phyloP scores from a whole-genome alignment of 2,113 vertebrate species.

The Potamarius usumacintae region DNA sequence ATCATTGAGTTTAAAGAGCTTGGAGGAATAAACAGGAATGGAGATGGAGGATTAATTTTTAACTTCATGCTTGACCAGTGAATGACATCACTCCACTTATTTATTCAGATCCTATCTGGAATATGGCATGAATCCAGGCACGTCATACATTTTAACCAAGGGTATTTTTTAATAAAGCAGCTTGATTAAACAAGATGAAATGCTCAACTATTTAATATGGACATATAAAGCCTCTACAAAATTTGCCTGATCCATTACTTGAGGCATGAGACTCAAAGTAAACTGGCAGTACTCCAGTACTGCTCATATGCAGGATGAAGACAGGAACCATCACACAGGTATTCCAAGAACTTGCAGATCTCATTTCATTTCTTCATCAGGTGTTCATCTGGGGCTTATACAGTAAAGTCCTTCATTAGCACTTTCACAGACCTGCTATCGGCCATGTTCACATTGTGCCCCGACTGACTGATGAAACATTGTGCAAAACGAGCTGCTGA shows the following conservation, averaged over 20 bases:
- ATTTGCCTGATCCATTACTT: background rate
- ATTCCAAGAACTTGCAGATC: background rate
- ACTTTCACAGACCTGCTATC: background rate
- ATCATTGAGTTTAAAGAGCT: slow-evolving; percentile 23
- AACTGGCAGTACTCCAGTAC: background rate
- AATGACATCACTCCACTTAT: slow-evolving; percentile 13
- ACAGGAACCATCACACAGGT: background rate
- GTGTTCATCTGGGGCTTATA: background rate
- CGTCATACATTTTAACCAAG: background rate
- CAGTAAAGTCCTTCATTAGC: background rate
- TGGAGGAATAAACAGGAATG: slow-evolving; percentile 22
- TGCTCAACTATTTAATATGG: background rate
- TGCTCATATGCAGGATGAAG: background rate
- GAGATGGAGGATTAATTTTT: slow-evolving; percentile 36
- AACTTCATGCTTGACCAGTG: slow-evolving; percentile 2
- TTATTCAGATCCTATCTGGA: slow-evolving; percentile 7
- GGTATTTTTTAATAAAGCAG: background rate
- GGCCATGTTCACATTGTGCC: background rate
- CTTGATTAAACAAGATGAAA: background rate
- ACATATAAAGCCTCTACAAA: background rate
- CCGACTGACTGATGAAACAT: background rate
- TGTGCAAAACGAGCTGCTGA: slow-evolving; percentile 8
- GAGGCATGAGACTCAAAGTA: background rate
- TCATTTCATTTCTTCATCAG: background rate
- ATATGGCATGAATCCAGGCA: background rate